phyloP scores from a whole-genome alignment of 2,113 vertebrate species.

The Daphoenositta chrysoptera region DNA sequence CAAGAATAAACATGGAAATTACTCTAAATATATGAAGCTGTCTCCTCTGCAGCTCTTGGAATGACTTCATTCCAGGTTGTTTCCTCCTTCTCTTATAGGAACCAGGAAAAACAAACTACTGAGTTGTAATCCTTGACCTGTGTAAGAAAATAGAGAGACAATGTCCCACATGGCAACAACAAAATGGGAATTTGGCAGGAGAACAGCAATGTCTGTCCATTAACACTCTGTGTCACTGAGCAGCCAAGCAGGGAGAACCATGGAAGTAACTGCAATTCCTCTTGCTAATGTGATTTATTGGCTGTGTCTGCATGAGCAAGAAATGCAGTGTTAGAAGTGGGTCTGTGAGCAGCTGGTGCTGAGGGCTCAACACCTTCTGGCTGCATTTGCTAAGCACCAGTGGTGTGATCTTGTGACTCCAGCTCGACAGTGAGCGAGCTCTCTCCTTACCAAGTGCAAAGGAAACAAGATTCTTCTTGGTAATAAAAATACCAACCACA shows the following conservation, averaged over 20 bases:
- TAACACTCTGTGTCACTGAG: background rate
- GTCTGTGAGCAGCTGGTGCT: background rate
- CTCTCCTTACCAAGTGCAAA: background rate
- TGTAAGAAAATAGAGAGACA: background rate
- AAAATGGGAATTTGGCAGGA: background rate
- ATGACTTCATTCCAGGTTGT: background rate
- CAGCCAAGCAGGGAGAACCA: background rate
- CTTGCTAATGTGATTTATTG: background rate
- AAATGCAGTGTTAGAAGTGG: background rate
- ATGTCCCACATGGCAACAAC: background rate
- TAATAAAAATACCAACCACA: background rate
- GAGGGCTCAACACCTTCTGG: background rate
- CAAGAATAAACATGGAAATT: background rate
- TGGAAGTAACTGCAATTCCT: background rate
- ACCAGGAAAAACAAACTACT: background rate
- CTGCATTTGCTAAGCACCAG: background rate
- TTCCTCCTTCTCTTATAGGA: background rate
- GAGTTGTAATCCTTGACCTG: background rate
- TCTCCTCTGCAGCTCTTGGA: background rate
- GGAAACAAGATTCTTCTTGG: background rate
- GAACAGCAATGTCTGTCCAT: background rate
- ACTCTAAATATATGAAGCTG: background rate
- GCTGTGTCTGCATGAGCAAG: background rate
- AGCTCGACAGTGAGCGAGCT: background rate
- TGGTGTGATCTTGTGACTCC: background rate